Evolutionary conservation across 2,888 invertebrate genomes (phyloP), one percentile per base, ranked within the genome.

Genomic region (Ormyrus pomaceus): DNA sequence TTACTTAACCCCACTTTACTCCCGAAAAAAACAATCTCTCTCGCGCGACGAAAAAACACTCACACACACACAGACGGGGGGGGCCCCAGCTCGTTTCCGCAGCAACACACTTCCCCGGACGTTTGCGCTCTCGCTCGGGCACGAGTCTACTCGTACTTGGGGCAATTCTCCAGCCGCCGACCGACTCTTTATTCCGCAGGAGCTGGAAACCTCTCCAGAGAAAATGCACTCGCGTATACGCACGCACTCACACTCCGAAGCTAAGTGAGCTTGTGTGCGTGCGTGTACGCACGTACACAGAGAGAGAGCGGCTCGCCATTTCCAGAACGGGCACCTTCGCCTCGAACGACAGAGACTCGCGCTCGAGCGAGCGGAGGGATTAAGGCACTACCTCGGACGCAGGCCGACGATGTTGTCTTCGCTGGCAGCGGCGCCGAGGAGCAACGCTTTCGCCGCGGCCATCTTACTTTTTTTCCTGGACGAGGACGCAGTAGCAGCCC

Each of bases 381-480:
- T 34, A 51, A 62, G n/a, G 34, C 34, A 34, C 34, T 34, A 34
- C 34, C 34, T 34, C 34, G 34, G 51, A 72, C 9, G 55, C n/a
- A 8, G 66, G 13, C 50, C 64, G 64, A 51, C 55, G 61, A 59
- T 61, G 75, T 53, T 1, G 50, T 9, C 58, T 51, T 19, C 45
- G 72, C 62, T 9, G 45, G 8, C 53, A 45, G 19, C 61, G 19
- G 46, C 64, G 11, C 10, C 73, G 48, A n/a, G 7, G 13, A 6
- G 61, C 61, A 19, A 90, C 88, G 88, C 88, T 90, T 86, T 88
- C 86, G 87, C 86, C 88, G 89, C 90, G 88, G 90, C 90, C 90
- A 90, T 90, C 88, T 90, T 79, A 72, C 77, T 82, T 90, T 88
- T 86, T 86, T 84, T 82, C 78, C 73, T 61, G 81, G 73, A 81